These are phyloP conservation scores for Sceloporus tristichus DNA, from an alignment of 2,113 vertebrate species.

Conservation along the genomic window DNA sequence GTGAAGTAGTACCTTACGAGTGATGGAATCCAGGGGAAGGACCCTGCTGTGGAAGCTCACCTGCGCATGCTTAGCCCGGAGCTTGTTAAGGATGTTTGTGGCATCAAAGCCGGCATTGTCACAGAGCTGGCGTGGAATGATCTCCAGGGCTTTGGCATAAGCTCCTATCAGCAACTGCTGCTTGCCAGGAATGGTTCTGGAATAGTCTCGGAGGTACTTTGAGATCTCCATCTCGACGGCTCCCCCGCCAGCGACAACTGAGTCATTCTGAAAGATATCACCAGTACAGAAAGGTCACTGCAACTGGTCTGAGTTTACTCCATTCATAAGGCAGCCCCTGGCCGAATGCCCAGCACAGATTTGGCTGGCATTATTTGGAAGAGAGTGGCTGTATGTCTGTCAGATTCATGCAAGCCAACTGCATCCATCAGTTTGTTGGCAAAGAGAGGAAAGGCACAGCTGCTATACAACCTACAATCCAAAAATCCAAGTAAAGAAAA, in stretches of 20 bases:
- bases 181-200: constrained; percentile 96
- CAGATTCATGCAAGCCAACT: accelerated
- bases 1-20: too few species aligned
- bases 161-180: constrained; percentile 96
- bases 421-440: accelerated
- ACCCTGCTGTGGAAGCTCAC: constrained; percentile 68
- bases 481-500: too few species aligned
- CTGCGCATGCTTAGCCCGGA: constrained; percentile 96
- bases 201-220: constrained; percentile 93
- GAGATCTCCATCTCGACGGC: constrained; percentile 99
- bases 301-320: neutral
- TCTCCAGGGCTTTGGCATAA: constrained; percentile 95
- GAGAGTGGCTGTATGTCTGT: neutral
- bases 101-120: constrained; percentile 99
- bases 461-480: neutral
- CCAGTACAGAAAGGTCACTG: neutral
- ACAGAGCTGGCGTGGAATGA: constrained; percentile 97
- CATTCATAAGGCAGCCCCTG: neutral
- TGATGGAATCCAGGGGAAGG: too few species aligned
- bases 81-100: constrained; percentile 98
- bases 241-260: constrained; percentile 92
- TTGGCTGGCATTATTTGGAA: neutral
- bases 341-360: accelerated
- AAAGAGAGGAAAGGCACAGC: neutral
- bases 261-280: constrained; percentile 86